Percentiles rank a stretch among this genome's conserved stretches.
Evolutionary conservation across 2,797 vertebrate species (phyloP).

Genomic region (Eutrigla gurnardus): DNA sequence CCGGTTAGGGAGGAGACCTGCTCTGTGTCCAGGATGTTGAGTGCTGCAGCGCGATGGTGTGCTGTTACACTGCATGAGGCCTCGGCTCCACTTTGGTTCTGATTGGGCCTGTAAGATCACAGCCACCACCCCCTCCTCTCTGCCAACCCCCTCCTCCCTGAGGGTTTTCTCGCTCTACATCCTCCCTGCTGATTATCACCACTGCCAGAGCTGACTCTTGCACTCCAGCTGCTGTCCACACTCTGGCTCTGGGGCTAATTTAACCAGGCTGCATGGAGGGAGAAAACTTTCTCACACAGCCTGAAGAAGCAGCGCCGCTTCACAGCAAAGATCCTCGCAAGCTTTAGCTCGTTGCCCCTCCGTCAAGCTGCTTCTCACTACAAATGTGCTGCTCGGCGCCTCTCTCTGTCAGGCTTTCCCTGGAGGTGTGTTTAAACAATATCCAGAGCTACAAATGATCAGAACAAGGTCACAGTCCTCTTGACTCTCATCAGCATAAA

Average conservation of each 20-base stretch:
- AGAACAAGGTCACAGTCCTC: slow-evolving; percentile 44
- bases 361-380: slow-evolving; percentile 30
- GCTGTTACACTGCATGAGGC: slow-evolving; percentile 82
- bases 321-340: slow-evolving; percentile 31
- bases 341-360: slow-evolving; percentile 26
- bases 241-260: slow-evolving; percentile 81
- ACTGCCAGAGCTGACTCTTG: slow-evolving; percentile 80
- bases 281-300: slow-evolving; percentile 78
- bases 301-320: slow-evolving; percentile 39
- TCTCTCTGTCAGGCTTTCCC: slow-evolving; percentile 48
- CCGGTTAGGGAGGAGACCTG: slow-evolving; percentile 80
- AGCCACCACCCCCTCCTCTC: slow-evolving; percentile 51
- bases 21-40: slow-evolving; percentile 85
- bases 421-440: slow-evolving; percentile 47
- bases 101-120: slow-evolving; percentile 86
- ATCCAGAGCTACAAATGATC: slow-evolving; percentile 63
- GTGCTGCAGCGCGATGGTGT: slow-evolving; percentile 75
- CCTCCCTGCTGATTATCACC: slow-evolving; percentile 85
- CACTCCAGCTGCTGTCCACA: slow-evolving; percentile 84
- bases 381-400: slow-evolving; percentile 17
- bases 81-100: slow-evolving; percentile 81
- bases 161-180: slow-evolving; percentile 81
- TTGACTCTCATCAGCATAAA: slow-evolving; percentile 51
- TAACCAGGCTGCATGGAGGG: slow-evolving; percentile 76
- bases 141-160: slow-evolving; percentile 58